Base-by-base conservation (phyloP, 1,140 invertebrate genomes). In the Helicoverpa zea region DNA sequence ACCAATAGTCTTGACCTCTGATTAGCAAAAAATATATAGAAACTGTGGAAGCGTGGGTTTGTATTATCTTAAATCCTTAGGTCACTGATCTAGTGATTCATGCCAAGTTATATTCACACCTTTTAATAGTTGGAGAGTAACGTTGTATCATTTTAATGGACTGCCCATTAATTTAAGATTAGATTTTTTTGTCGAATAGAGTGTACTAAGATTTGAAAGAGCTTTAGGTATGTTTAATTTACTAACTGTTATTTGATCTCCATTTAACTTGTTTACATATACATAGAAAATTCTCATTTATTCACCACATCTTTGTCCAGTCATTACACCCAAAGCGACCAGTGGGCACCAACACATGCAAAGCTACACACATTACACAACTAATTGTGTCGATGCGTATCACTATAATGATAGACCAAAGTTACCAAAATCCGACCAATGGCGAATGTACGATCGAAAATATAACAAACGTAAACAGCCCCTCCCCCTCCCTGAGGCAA, bases 401-500 rank as follows among this genome's bases (percentile, higher is more conserved):
- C 63, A 64, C 64, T 52, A 68, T 79, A 79, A 68, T 68, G 52
- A 68, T 79, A 68, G 63, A 66, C 63, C 16, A 64, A 70, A 70
- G 18, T 64, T 68, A 52, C 70, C 52, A 73, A 73, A 58, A 73
- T 73, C 49, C 29, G 23, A 75, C 80, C 77, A 75, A 84, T 84
- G 79, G 81, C 76, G 79, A 70, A 47, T 47, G 63, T 68, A 58
- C 64, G 76, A 58, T 73, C 18, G 52, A 56, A 70, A 79, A 77
- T 81, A 63, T 58, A 68, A 78, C 80, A 82, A 80, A 86, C 83
- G 64, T 81, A 83, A 81, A 79, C 66, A 54, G 87, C 84, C 86
- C 88, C 85, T 82, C 89, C 89, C 85, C 86, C 79, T 72, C 85
- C 88, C 84, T 80, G 52, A 56, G 86, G 90, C 90, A 81, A 92